These are phyloP conservation scores for Amphimedon queenslandica DNA, from an alignment of 37 sponge, comb jelly and placozoan species.

Conservation along the genomic window DNA sequence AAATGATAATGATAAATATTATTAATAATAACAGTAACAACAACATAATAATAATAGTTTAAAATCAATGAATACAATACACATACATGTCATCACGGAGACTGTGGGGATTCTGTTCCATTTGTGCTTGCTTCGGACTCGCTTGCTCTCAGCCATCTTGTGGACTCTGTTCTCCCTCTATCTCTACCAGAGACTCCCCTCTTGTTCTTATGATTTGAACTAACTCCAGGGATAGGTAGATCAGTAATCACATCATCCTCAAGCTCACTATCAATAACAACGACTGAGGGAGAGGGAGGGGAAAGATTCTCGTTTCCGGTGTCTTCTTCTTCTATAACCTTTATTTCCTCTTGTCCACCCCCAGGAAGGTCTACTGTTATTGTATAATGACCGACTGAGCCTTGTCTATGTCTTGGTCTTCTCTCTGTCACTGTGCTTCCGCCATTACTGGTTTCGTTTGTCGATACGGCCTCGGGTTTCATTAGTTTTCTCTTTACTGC, in stretches of 20 bases:
- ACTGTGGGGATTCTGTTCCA: background rate
- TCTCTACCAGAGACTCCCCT: background rate
- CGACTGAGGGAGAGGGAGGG: background rate
- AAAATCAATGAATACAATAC: background rate
- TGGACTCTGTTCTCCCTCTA: slow-evolving; percentile 39
- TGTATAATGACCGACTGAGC: background rate
- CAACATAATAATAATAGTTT: no score
- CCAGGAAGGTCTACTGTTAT: background rate
- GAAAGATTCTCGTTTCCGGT: background rate
- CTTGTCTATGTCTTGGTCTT: background rate
- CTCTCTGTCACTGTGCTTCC: no score
- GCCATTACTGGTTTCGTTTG: background rate
- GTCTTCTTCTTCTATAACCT: background rate
- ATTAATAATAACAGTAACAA: no score
- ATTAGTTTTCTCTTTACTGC: background rate
- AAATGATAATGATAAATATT: no score
- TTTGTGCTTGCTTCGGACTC: slow-evolving; percentile 16
- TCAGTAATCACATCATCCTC: slow-evolving; percentile 4
- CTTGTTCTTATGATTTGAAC: background rate
- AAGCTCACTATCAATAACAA: background rate
- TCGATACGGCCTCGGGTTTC: background rate
- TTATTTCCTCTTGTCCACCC: no score
- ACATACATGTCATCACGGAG: background rate
- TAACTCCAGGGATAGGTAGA: background rate
- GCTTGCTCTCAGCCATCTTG: slow-evolving; percentile 43